A percentile compares a stretch with the other conserved stretches of the same genome.
Conservation (phyloP, 2,113 vertebrate genomes). For the Apteryx owenii region DNA sequence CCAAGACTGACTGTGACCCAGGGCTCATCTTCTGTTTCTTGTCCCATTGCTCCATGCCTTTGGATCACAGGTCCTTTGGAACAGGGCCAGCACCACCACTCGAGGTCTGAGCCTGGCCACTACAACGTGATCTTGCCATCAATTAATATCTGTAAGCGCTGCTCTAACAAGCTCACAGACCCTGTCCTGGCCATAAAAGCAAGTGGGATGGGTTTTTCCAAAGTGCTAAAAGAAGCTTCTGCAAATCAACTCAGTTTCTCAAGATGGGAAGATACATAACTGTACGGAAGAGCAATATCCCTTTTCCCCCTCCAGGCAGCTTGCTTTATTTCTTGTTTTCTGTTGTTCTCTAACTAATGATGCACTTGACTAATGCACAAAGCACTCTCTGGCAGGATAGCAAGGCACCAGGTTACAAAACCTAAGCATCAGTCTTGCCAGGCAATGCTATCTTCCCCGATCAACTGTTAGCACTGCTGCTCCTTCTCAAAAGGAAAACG, state of each 20-base stretch:
- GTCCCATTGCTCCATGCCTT: neutral
- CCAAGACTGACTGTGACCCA: neutral
- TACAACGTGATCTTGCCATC: neutral
- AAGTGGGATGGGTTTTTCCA: neutral
- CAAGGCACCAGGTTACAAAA: neutral
- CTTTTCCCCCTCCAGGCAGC: neutral
- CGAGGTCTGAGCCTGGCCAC: neutral
- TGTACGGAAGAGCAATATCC: neutral
- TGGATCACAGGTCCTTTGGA: neutral
- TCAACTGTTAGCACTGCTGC: neutral
- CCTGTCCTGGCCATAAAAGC: neutral
- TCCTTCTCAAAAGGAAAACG: neutral
- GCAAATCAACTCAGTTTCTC: neutral
- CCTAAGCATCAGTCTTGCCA: neutral
- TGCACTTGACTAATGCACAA: neutral
- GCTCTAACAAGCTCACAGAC: neutral
- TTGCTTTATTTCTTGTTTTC: neutral
- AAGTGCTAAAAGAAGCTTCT: neutral
- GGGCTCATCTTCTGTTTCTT: neutral
- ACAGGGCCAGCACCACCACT: neutral
- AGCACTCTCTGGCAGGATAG: fast-evolving
- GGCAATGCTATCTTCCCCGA: neutral
- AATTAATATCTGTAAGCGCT: neutral
- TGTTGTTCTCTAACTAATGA: neutral
- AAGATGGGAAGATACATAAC: neutral